Base-by-base conservation (phyloP, 2,888 invertebrate species). In the Polydrusus pterygomalis region DNA sequence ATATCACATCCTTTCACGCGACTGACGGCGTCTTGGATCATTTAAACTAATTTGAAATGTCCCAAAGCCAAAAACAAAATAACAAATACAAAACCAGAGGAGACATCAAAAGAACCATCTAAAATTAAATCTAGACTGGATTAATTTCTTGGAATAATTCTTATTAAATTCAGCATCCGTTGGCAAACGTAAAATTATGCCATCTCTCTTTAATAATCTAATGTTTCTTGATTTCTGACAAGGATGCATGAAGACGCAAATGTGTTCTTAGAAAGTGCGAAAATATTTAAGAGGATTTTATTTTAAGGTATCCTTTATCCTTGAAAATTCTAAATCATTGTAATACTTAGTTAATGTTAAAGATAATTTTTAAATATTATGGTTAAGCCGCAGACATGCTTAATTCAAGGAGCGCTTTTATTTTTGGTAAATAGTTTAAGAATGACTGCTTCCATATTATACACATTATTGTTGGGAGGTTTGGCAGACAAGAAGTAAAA, bases 71-170 rank as follows among this genome's bases (percentile, higher is more conserved):
- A 43, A 67, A 67, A 68, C 34, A 68, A 68, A 68, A 67, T 34
- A 51, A 60, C 38, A 54, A 74, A 38, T 69, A 54, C 62, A 64
- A 70, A 54, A 40, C 79, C 79, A 81, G 79, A 79, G 67, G 81
- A 83, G 82, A 87, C 85, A 86, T 87, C 87, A 86, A 87, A 87
- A 86, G 86, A 84, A 83, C 78, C 79, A 82, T 84, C 87, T 86
- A 86, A 87, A 87, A 85, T 87, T 87, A 87, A 86, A 86, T 84
- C 84, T 84, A 83, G 85, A 85, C 86, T 84, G 86, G 85, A 87
- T 87, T 87, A 87, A 87, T 87, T 87, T 87, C 87, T 85, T 79
- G 83, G 87, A 87, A 87, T 87, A 83, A 85, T 85, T 86, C 85
- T 84, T 84, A 85, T 84, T 84, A 83, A 84, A 86, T 85, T 85